phyloP scores from a whole-genome alignment of 2,113 vertebrate species.

The Chrysemys picta region DNA sequence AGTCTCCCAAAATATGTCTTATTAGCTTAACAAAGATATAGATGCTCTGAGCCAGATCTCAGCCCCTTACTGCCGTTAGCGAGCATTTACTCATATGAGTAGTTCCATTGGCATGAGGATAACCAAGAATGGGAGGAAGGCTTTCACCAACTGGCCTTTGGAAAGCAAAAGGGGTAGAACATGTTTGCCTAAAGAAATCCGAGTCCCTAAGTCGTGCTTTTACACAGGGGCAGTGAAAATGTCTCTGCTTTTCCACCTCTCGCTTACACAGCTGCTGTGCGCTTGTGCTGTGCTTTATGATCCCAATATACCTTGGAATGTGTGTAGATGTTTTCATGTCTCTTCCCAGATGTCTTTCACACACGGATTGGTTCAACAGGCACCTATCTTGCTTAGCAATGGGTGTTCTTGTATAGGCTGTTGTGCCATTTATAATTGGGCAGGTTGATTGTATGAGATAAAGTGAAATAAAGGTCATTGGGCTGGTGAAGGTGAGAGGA shows the following conservation, averaged over 20 bases:
- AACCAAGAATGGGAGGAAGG: background rate
- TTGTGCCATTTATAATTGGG: conserved; percentile 50
- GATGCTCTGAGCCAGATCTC: background rate
- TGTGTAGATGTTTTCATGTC: conserved; percentile 41
- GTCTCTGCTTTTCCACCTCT: conserved; percentile 30
- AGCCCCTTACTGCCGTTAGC: background rate
- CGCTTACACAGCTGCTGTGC: conserved; percentile 6
- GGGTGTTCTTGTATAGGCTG: conserved; percentile 11
- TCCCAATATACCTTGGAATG: conserved; percentile 55
- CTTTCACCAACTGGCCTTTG: background rate
- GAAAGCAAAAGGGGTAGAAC: conserved; percentile 32
- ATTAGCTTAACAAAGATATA: background rate
- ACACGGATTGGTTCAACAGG: conserved; percentile 32
- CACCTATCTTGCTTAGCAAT: conserved; percentile 29
- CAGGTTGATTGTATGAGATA: conserved; percentile 44
- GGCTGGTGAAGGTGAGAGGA: conserved; percentile 59
- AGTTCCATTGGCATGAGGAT: background rate
- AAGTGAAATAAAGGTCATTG: conserved; percentile 61
- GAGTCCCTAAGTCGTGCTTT: background rate
- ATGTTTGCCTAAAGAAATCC: conserved; percentile 11
- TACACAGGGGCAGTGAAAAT: background rate
- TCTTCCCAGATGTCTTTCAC: conserved; percentile 39
- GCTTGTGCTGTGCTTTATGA: conserved; percentile 25
- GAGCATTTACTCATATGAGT: background rate
- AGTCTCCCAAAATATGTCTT: background rate